Conservation (phyloP, 2,113 vertebrate species). For the Onychostruthus taczanowskii region DNA sequence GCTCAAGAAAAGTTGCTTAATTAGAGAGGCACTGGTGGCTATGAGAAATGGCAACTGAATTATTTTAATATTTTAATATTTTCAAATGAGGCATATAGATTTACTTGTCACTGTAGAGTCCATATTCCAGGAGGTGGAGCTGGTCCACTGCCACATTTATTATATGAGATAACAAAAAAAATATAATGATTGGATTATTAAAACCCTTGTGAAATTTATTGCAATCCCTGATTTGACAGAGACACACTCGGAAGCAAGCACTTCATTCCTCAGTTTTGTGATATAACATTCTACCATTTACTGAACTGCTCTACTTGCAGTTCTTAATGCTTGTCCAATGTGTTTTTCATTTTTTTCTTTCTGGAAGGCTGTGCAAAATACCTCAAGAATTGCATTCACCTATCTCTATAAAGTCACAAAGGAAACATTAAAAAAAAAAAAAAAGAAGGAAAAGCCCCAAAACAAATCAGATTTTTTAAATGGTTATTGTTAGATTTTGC, state of each 20-base stretch:
- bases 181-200: not conserved
- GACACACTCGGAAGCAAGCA: not conserved
- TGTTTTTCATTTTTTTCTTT: constrained; percentile 34
- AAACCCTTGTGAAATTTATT: not conserved
- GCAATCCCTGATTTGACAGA: not conserved
- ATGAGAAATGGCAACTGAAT: not conserved
- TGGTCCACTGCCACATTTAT: not conserved
- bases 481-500: not conserved
- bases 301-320: constrained; percentile 22
- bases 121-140: not conserved
- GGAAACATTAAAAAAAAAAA: not conserved
- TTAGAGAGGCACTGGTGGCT: not conserved
- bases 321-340: constrained; percentile 16
- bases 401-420: not conserved
- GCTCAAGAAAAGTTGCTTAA: not conserved
- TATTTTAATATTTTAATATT: not conserved
- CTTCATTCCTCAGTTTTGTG: not conserved
- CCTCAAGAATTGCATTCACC: not conserved
- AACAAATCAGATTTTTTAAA: not conserved
- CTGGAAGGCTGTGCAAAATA: constrained; percentile 21
- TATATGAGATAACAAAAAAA: not conserved
- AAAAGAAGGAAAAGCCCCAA: too few relatives aligned
- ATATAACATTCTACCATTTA: not conserved
- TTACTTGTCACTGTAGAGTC: not conserved
- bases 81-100: not conserved